A percentile compares a stretch with the other conserved stretches of the same genome.
Conservation (phyloP, 2,797 vertebrate species). For the Hypotaenidia philippensis region DNA sequence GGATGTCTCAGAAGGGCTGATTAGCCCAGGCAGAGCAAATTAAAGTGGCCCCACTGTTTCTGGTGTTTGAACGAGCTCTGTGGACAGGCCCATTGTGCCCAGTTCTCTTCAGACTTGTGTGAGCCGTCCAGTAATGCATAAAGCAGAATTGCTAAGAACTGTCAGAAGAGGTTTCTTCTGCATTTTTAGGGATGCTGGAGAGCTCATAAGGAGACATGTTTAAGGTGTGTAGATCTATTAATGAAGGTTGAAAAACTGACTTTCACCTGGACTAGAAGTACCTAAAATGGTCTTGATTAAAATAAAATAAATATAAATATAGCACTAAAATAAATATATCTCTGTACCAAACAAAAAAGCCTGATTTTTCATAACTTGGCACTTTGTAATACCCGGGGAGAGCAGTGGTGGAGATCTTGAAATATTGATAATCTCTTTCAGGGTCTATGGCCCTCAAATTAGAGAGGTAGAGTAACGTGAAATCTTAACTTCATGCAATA, state of each 20-base stretch:
- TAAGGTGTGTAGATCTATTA: neutral
- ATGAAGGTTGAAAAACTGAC: neutral
- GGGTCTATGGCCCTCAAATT: neutral
- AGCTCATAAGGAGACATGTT: neutral
- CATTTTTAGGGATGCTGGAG: neutral
- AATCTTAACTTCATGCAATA: neutral
- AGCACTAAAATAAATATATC: neutral
- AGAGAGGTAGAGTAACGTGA: neutral
- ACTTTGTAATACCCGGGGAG: neutral
- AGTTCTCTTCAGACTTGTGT: neutral
- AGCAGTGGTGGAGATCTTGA: neutral
- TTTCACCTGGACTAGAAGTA: neutral
- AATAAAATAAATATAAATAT: neutral
- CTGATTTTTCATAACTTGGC: neutral
- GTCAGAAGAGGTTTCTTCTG: slow-evolving; percentile 11
- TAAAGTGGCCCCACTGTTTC: rapidly evolving
- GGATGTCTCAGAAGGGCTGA: neutral
- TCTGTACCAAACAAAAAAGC: neutral
- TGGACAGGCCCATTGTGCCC: rapidly evolving
- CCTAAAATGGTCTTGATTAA: neutral
- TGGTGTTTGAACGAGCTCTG: neutral
- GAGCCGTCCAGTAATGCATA: neutral
- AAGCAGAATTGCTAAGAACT: neutral
- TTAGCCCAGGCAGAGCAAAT: neutral
- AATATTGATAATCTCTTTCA: neutral